phyloP scores from a whole-genome alignment of 2,888 invertebrate species.

The Sesia bembeciformis region DNA sequence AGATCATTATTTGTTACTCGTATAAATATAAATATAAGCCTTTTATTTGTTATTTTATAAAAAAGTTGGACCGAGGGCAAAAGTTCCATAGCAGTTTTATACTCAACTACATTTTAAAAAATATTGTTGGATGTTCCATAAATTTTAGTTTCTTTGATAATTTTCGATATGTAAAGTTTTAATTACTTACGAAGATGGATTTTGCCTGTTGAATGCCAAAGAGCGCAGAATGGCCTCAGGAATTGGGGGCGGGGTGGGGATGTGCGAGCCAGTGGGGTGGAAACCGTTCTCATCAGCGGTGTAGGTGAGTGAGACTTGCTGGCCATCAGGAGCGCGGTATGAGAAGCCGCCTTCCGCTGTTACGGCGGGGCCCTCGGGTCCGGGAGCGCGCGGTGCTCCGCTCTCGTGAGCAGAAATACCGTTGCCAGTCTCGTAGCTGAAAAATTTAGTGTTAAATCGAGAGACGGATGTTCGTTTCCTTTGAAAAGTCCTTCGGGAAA shows the following conservation, averaged over 20 bases:
- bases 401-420: slow-evolving; percentile 75
- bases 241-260: slow-evolving; percentile 74
- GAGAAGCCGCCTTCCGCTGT: slow-evolving; percentile 78
- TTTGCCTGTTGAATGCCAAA: slow-evolving; percentile 46
- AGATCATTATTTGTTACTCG: no score
- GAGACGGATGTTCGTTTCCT: no score
- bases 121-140: no score
- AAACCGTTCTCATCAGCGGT: slow-evolving; percentile 81
- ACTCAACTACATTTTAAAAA: no score
- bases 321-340: slow-evolving; percentile 78
- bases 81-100: no score
- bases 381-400: slow-evolving; percentile 66
- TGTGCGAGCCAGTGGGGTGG: slow-evolving; percentile 73
- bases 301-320: slow-evolving; percentile 75
- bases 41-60: no score
- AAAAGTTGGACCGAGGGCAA: no score
- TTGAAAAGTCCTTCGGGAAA: no score
- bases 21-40: no score
- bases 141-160: no score
- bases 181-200: slow-evolving; percentile 41
- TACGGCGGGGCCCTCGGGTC: slow-evolving; percentile 56
- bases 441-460: background rate
- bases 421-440: slow-evolving; percentile 76
- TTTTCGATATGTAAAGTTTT: no score
- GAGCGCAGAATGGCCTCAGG: slow-evolving; percentile 69